These are phyloP conservation scores for Pygathrix nemaeus DNA, from an alignment of 2,113 vertebrate species.

Conservation along the genomic window DNA sequence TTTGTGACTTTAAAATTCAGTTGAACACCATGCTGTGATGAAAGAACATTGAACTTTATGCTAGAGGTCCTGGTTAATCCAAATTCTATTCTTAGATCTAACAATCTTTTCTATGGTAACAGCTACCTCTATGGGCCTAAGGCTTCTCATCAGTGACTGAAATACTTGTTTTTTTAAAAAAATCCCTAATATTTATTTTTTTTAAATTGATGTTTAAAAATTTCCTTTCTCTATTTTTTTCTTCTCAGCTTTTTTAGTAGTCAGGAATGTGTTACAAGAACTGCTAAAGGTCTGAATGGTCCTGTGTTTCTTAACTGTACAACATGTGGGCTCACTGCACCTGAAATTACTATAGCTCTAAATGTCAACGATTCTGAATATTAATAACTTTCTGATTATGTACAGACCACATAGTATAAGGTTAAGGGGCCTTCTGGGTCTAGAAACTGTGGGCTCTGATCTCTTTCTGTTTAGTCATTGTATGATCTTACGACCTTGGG, in stretches of 20 bases:
- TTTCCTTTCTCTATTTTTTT: neutral
- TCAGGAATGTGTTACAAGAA: neutral
- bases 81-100: neutral
- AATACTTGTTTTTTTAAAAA: neutral
- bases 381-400: neutral
- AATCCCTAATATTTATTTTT: neutral
- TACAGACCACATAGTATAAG: neutral
- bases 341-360: neutral
- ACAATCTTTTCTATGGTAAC: neutral
- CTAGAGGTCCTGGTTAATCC: neutral
- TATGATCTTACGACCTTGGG: neutral
- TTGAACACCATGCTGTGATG: neutral
- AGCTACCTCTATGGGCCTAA: neutral
- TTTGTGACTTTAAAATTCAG: neutral
- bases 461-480: neutral
- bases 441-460: neutral
- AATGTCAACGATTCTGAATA: neutral
- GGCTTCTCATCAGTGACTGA: neutral
- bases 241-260: neutral
- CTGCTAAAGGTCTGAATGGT: neutral
- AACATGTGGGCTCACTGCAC: neutral
- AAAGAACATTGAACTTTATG: neutral
- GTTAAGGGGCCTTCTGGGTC: no score
- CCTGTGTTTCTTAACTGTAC: neutral
- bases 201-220: neutral